phyloP scores from a whole-genome alignment of 2,113 vertebrate species.

The Sturnus vulgaris region DNA sequence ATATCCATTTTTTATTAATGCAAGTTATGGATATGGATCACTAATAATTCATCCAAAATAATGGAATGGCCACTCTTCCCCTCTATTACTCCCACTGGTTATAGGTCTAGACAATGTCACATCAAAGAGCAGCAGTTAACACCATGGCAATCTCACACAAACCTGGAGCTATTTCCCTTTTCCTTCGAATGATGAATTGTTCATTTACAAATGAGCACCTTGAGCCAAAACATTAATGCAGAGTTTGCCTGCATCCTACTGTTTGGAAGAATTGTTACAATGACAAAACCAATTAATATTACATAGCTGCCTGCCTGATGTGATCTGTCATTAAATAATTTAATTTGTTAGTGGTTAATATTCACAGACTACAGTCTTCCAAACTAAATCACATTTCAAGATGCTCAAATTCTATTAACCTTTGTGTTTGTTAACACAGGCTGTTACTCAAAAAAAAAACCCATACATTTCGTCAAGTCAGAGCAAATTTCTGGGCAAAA shows the following conservation, averaged over 20 bases:
- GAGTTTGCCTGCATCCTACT: not conserved
- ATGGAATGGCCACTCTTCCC: not conserved
- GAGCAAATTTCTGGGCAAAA: not conserved
- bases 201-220: constrained; percentile 60
- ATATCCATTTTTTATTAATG: not conserved
- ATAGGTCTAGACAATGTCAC: not conserved
- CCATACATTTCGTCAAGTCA: not conserved
- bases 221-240: constrained; percentile 44
- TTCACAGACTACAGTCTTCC: constrained; percentile 7
- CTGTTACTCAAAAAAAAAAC: constrained; percentile 21
- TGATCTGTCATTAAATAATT: constrained; percentile 55
- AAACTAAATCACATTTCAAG: constrained; percentile 65
- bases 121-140: constrained; percentile 8
- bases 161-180: constrained; percentile 19
- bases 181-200: constrained; percentile 24
- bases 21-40: not conserved
- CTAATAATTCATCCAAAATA: constrained; percentile 1
- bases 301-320: not conserved
- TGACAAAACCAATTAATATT: constrained; percentile 13
- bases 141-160: constrained; percentile 5
- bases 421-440: constrained; percentile 42
- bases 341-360: constrained; percentile 55
- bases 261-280: constrained; percentile 10
- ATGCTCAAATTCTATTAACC: constrained; percentile 50
- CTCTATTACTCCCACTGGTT: not conserved